Conservation (phyloP, 1,140 invertebrate genomes). For the Tetramorium simillimum region DNA sequence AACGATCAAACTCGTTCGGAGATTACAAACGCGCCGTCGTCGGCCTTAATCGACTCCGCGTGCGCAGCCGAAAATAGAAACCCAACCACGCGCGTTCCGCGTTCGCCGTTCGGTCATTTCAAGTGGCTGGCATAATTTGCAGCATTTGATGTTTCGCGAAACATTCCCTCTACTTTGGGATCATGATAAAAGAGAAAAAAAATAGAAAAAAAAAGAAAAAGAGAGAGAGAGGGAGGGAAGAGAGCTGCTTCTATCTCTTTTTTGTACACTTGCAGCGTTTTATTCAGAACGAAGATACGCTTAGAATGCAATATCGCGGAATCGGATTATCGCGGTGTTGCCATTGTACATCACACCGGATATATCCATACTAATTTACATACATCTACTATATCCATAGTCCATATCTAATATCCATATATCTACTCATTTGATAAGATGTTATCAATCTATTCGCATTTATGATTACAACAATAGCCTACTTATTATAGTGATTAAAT, state of each 20-base stretch:
- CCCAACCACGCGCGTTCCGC: conserved; percentile 20
- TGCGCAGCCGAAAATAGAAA: conserved; percentile 52
- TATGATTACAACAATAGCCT: not conserved
- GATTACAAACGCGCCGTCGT: conserved; percentile 37
- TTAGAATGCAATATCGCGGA: not conserved
- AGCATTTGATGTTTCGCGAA: conserved; percentile 33
- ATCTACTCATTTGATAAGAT: conserved; percentile 1
- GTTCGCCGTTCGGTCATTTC: conserved; percentile 25
- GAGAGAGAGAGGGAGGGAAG: not conserved
- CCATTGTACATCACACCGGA: not conserved
- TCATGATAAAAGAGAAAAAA: not conserved
- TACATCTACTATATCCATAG: no score
- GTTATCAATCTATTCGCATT: not conserved
- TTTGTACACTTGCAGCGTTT: not conserved
- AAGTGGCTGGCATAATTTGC: conserved; percentile 36
- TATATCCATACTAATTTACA: not conserved
- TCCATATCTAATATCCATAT: not conserved
- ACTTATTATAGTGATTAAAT: not conserved
- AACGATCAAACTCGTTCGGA: conserved; percentile 22
- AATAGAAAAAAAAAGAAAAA: not conserved
- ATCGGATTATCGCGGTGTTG: not conserved
- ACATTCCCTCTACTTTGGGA: not conserved
- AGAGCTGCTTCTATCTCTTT: not conserved
- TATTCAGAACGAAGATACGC: conserved; percentile 18
- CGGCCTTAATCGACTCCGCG: conserved; percentile 35